Evolutionary conservation across 2,113 vertebrate species (phyloP).

Genomic region (Chaenocephalus aceratus): DNA sequence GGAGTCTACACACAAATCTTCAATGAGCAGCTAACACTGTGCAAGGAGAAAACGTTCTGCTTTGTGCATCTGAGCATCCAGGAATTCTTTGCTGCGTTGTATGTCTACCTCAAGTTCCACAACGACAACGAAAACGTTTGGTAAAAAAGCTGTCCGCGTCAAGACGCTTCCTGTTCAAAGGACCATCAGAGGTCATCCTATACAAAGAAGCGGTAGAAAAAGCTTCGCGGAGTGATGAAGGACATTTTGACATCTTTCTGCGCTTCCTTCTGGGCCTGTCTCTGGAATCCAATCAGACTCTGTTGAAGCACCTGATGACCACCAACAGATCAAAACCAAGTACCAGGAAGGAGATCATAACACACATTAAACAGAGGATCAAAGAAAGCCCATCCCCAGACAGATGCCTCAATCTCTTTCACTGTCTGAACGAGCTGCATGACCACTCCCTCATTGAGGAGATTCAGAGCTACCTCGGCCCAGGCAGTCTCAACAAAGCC

Average conservation of each 20-base stretch:
- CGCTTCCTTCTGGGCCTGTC: slow-evolving; percentile 77
- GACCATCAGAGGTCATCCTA: slow-evolving; percentile 57
- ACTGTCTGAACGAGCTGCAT: slow-evolving; percentile 75
- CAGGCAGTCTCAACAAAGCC: slow-evolving; percentile 28
- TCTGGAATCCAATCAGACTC: slow-evolving; percentile 62
- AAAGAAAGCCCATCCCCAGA: slow-evolving; percentile 43
- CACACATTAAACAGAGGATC: slow-evolving; percentile 73
- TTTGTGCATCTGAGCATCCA: slow-evolving; percentile 76
- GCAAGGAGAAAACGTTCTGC: slow-evolving; percentile 69
- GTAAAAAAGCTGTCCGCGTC: slow-evolving; percentile 46
- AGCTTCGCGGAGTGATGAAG: slow-evolving; percentile 48
- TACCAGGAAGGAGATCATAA: slow-evolving; percentile 50
- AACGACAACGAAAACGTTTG: slow-evolving; percentile 67
- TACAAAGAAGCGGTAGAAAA: slow-evolving; percentile 71
- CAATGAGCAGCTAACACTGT: slow-evolving; percentile 54
- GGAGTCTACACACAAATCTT: slow-evolving; percentile 77
- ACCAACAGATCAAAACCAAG: slow-evolving; percentile 42
- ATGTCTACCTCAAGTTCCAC: slow-evolving; percentile 71
- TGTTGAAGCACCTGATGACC: slow-evolving; percentile 59
- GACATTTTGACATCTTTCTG: slow-evolving; percentile 75
- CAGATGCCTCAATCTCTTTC: slow-evolving; percentile 73
- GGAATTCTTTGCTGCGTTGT: slow-evolving; percentile 76
- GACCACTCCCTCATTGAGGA: slow-evolving; percentile 71
- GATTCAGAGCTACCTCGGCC: slow-evolving; percentile 62
- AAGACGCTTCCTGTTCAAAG: slow-evolving; percentile 26